Evolutionary conservation across 2,113 vertebrate genomes (phyloP).

Genomic region (Tringa solitaria): DNA sequence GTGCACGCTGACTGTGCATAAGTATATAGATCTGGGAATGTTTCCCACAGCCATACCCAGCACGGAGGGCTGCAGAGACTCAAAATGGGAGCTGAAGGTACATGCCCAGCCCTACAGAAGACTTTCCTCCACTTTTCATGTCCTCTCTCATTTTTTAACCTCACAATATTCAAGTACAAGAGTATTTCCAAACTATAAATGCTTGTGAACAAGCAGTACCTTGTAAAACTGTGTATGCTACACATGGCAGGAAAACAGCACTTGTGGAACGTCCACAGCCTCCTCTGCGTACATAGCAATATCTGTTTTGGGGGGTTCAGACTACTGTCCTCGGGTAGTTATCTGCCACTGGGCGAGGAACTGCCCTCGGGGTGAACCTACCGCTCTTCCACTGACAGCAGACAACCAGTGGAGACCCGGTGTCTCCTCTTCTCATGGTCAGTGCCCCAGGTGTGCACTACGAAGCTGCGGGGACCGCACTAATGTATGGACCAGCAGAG

Average conservation of each 20-base stretch:
- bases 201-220: neutral
- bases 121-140: neutral
- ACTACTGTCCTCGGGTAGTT: neutral
- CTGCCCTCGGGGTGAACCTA: neutral
- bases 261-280: neutral
- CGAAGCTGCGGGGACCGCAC: accelerated
- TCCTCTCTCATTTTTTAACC: neutral
- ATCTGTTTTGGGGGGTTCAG: neutral
- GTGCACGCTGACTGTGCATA: neutral
- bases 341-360: neutral
- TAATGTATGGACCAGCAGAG: neutral
- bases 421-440: neutral
- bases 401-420: neutral
- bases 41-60: neutral
- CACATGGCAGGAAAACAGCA: neutral
- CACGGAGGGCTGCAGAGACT: neutral
- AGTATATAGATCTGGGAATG: neutral
- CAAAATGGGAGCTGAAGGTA: neutral
- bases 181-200: neutral
- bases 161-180: neutral
- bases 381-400: neutral
- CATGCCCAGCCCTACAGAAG: neutral
- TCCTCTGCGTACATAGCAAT: neutral
- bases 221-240: neutral
- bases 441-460: neutral